phyloP scores from a whole-genome alignment of 2,113 vertebrate species.

The Thinocorus orbignyianus region DNA sequence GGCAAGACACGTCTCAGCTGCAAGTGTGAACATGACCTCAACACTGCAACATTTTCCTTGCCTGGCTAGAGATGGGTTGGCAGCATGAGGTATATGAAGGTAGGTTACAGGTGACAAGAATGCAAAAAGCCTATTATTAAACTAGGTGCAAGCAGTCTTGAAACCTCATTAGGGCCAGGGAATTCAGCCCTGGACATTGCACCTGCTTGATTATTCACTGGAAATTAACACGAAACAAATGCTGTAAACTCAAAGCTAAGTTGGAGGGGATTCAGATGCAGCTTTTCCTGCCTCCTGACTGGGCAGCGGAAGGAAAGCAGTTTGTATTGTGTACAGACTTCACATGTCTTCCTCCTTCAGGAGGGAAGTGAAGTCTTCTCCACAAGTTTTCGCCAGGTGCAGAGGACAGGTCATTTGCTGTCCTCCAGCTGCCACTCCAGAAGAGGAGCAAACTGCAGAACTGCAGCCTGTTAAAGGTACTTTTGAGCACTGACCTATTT shows the following conservation, averaged over 20 bases:
- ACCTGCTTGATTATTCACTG: conserved; percentile 25
- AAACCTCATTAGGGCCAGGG: conserved; percentile 8
- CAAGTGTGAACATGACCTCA: conserved; percentile 34
- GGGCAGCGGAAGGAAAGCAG: background rate
- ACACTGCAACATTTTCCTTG: conserved; percentile 30
- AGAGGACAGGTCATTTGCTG: background rate
- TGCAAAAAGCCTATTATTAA: conserved; percentile 51
- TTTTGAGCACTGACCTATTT: conserved; percentile 55
- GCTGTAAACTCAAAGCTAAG: background rate
- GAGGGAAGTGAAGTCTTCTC: background rate
- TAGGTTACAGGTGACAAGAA: conserved; percentile 45
- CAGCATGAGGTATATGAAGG: conserved; percentile 28
- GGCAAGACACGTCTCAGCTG: conserved; percentile 16
- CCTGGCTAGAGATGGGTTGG: conserved; percentile 34
- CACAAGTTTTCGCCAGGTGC: background rate
- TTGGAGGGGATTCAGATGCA: conserved; percentile 14
- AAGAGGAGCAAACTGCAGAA: background rate
- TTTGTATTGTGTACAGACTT: background rate
- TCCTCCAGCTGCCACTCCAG: background rate
- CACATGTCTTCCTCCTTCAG: background rate
- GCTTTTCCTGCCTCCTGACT: background rate
- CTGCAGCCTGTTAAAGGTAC: background rate
- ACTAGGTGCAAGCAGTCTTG: conserved; percentile 22
- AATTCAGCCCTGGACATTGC: conserved; percentile 42
- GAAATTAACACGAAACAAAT: conserved; percentile 18